Percentiles rank a stretch among this genome's conserved stretches.
These are phyloP conservation scores for Dasypus novemcinctus DNA, from an alignment of 2,113 vertebrate genomes.

Conservation along the genomic window DNA sequence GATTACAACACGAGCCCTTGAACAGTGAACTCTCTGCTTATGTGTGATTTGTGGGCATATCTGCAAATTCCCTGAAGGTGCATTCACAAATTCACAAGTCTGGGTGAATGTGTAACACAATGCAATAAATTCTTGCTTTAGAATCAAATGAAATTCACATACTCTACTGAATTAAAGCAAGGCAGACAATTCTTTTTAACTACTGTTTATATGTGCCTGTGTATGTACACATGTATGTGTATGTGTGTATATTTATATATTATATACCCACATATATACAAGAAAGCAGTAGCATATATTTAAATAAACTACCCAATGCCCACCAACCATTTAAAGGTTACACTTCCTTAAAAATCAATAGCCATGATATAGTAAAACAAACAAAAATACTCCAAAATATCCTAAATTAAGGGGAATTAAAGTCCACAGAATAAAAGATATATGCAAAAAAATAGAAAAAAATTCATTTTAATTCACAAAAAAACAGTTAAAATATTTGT, in stretches of 20 bases:
- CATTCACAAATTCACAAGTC: slow-evolving; percentile 47
- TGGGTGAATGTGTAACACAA: neutral
- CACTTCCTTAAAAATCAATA: neutral
- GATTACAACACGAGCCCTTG: neutral
- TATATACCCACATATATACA: neutral
- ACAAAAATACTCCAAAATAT: neutral
- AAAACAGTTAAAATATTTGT: slow-evolving; percentile 57
- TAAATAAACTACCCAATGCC: neutral
- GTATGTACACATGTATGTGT: neutral
- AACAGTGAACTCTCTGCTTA: neutral
- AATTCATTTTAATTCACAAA: slow-evolving; percentile 47
- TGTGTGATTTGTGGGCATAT: neutral
- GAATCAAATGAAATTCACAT: neutral
- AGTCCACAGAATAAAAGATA: slow-evolving; percentile 50
- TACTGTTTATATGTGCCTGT: neutral
- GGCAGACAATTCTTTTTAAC: neutral
- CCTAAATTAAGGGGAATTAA: neutral
- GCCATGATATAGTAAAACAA: neutral
- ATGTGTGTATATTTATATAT: too few species aligned
- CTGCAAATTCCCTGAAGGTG: neutral
- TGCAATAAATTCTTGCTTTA: neutral
- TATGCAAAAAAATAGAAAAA: neutral
- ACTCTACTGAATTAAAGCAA: neutral
- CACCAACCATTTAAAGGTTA: neutral
- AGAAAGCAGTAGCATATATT: neutral